phyloP scores from a whole-genome alignment of 1,140 invertebrate genomes.

The Harlomillsia oculata region DNA sequence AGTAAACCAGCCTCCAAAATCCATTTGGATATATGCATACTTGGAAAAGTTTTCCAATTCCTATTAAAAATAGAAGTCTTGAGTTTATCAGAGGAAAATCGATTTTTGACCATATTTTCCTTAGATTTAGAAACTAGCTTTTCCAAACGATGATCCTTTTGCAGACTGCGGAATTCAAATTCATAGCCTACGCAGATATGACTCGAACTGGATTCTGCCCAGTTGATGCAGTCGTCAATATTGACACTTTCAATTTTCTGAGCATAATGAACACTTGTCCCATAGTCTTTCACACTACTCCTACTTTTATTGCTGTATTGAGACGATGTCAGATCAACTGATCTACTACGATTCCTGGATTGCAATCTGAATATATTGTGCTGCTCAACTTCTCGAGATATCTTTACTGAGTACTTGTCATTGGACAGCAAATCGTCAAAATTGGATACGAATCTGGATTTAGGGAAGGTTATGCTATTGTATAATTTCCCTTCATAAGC shows the following conservation, averaged over 20 bases:
- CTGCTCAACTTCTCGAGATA: slow-evolving; percentile 14
- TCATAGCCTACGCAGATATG: slow-evolving; percentile 29
- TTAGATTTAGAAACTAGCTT: slow-evolving; percentile 18
- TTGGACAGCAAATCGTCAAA: slow-evolving; percentile 23
- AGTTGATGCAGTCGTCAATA: slow-evolving; percentile 26
- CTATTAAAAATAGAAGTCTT: not conserved
- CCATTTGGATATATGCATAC: slow-evolving; percentile 20
- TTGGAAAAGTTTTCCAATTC: not conserved
- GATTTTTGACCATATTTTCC: slow-evolving; percentile 1
- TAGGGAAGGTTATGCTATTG: slow-evolving; percentile 25
- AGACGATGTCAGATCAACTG: too few species aligned
- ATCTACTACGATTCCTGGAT: not conserved
- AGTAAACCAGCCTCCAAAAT: slow-evolving; percentile 25
- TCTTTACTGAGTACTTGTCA: slow-evolving; percentile 21
- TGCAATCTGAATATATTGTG: not conserved
- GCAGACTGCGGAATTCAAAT: slow-evolving; percentile 27
- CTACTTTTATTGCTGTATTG: not conserved
- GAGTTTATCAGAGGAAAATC: not conserved
- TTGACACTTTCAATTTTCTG: slow-evolving; percentile 17
- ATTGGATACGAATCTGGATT: slow-evolving; percentile 12
- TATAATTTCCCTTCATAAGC: slow-evolving; percentile 29
- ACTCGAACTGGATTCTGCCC: slow-evolving; percentile 19
- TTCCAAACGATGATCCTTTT: slow-evolving; percentile 18
- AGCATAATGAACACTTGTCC: not conserved
- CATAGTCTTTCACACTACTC: not conserved